Base-by-base conservation (phyloP, 2,888 invertebrate genomes). In the Actias luna region DNA sequence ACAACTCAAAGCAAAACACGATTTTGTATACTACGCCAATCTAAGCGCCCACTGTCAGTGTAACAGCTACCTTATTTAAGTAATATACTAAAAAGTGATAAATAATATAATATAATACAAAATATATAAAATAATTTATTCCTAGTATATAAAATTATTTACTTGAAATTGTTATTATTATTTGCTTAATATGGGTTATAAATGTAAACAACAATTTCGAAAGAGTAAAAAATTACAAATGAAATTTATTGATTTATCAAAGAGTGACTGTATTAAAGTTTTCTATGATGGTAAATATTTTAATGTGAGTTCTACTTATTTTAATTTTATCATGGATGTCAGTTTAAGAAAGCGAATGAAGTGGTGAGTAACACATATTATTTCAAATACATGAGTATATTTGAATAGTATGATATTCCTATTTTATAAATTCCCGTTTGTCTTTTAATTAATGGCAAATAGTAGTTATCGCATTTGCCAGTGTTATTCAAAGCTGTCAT, bases 151-250 rank as follows among this genome's bases (percentile, higher is more conserved):
- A 10, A 57, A 29, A 57, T 22, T 55, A 10, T 29, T 57, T 36
- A 52, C n/a, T 14, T 14, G 25, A 33, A 52, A 25, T n/a, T 22
- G 64, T 63, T 65, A 55, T 62, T 66, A 61, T 59, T 66, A 65
- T 71, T 18, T 14, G n/a, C 25, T 2, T 50, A 59, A 52, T 36
- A 73, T 73, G 73, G 72, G 73, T 29, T 69, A 67, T 39, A 64
- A 62, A 60, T 75, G 69, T 61, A 69, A 68, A 50, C 65, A 55
- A 46, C 68, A 70, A 64, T 65, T 68, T 18, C 29, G 59, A 35
- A 64, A 59, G 58, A 57, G 16, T 14, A 33, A 31, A 60, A 64
- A 58, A 60, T 35, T 46, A n/a, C 27, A 16, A 2, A 29, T n/a
- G 16, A 55, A 55, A 27, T 25, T 33, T 36, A 59, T 59, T 27